Percentiles rank a stretch among this genome's conserved stretches.
These are phyloP conservation scores for Channa maculata DNA, from an alignment of 2,113 vertebrate genomes.

Conservation along the genomic window DNA sequence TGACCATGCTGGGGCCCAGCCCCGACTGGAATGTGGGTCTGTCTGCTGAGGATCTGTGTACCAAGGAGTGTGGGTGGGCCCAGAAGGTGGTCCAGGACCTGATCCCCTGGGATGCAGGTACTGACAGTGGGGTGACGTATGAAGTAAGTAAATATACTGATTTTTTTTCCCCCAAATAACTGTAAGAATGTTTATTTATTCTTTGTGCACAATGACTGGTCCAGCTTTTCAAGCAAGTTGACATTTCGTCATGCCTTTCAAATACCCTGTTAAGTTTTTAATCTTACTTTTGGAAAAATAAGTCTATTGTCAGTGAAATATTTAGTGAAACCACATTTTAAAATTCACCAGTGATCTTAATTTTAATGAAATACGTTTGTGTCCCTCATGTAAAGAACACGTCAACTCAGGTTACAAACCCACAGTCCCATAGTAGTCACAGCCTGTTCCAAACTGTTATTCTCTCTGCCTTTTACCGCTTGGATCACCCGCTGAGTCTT, in stretches of 20 bases:
- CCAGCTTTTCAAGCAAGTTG: too few species aligned
- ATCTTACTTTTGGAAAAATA: too few species aligned
- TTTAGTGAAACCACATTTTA: background rate
- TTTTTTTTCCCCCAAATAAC: too few species aligned
- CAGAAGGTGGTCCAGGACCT: constrained; percentile 95
- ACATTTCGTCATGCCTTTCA: background rate
- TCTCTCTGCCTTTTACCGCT: constrained; percentile 38
- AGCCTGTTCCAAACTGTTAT: constrained; percentile 27
- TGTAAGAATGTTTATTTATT: too few species aligned
- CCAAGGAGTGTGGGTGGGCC: constrained; percentile 98
- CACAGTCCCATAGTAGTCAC: constrained; percentile 11
- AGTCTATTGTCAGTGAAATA: too few species aligned
- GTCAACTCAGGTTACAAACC: constrained; percentile 29
- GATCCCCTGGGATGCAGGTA: constrained; percentile 98
- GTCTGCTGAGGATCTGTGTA: constrained; percentile 95
- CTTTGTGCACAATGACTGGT: too few species aligned
- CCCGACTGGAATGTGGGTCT: constrained; percentile 98
- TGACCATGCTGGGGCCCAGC: constrained; percentile 97
- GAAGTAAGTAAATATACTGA: constrained; percentile 84
- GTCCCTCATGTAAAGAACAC: background rate
- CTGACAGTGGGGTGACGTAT: constrained; percentile 94
- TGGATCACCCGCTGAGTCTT: constrained; percentile 46
- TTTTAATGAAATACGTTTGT: background rate
- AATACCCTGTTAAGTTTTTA: background rate
- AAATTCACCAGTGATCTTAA: background rate